Percentiles rank a stretch among this genome's conserved stretches.
Evolutionary conservation across 2,797 vertebrate species (phyloP).

Genomic region (Esox lucius): DNA sequence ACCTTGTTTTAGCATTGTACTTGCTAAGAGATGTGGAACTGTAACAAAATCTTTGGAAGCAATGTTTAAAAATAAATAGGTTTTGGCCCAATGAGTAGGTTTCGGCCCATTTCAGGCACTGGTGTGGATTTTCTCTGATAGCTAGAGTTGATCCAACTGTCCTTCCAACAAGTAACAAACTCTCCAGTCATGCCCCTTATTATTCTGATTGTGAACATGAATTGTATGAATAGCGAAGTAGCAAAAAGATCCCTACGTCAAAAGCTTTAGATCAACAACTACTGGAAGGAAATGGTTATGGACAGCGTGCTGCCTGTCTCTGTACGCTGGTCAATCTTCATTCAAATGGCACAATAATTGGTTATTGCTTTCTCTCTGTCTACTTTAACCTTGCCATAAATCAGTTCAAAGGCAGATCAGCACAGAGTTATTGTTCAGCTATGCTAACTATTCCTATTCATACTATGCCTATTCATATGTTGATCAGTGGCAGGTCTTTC

Average conservation of each 20-base stretch:
- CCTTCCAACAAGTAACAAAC: background rate
- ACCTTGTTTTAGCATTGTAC: no score
- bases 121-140: no score
- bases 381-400: constrained; percentile 23
- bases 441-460: background rate
- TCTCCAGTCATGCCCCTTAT: background rate
- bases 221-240: constrained; percentile 5
- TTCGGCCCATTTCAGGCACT: no score
- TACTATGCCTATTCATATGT: constrained; percentile 1
- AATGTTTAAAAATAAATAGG: no score
- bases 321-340: constrained; percentile 10
- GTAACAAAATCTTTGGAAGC: no score
- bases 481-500: constrained; percentile 29
- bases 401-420: constrained; percentile 17
- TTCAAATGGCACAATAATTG: constrained; percentile 8
- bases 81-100: no score
- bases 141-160: no score
- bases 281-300: background rate
- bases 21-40: no score
- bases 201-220: constrained; percentile 10
- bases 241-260: background rate
- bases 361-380: constrained; percentile 8
- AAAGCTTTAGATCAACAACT: background rate
- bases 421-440: background rate
- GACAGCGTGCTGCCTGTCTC: background rate